Evolutionary conservation across 1,140 invertebrate genomes (phyloP).

Genomic region (Zaprionus ornatus): DNA sequence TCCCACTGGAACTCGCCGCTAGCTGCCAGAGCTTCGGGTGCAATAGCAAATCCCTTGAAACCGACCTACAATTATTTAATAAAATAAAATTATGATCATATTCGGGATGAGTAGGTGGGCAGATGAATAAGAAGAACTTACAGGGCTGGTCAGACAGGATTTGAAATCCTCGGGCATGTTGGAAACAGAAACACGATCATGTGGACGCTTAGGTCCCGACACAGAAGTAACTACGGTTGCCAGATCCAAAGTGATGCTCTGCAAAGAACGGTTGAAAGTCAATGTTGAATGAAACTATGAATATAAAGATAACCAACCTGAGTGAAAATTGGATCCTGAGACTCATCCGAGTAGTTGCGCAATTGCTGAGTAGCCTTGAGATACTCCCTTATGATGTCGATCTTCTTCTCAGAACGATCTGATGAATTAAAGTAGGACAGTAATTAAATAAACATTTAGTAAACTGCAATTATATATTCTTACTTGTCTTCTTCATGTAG

Average conservation of each 20-base stretch:
- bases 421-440: constrained; percentile 42
- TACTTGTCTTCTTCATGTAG: constrained; percentile 96
- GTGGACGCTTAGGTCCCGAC: constrained; percentile 98
- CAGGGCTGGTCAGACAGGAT: constrained; percentile 94
- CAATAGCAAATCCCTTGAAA: constrained; percentile 97
- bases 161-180: constrained; percentile 96
- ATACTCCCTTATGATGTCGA: constrained; percentile 94
- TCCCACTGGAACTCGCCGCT: constrained; percentile 91
- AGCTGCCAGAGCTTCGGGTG: constrained; percentile 87
- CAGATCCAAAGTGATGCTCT: constrained; percentile 95
- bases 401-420: constrained; percentile 93
- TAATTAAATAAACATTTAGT: neutral
- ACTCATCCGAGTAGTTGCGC: constrained; percentile 91
- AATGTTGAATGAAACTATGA: neutral
- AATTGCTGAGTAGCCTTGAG: constrained; percentile 92
- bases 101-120: neutral
- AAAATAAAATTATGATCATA: constrained; percentile 37
- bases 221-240: constrained; percentile 95
- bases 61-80: constrained; percentile 88
- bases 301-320: constrained; percentile 85
- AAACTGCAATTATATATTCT: constrained; percentile 22
- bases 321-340: constrained; percentile 94
- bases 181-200: constrained; percentile 95
- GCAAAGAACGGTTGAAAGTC: constrained; percentile 25
- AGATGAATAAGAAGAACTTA: constrained; percentile 84